These are phyloP conservation scores for Cepaea hortensis DNA, from an alignment of 2,888 invertebrate species.

Conservation along the genomic window DNA sequence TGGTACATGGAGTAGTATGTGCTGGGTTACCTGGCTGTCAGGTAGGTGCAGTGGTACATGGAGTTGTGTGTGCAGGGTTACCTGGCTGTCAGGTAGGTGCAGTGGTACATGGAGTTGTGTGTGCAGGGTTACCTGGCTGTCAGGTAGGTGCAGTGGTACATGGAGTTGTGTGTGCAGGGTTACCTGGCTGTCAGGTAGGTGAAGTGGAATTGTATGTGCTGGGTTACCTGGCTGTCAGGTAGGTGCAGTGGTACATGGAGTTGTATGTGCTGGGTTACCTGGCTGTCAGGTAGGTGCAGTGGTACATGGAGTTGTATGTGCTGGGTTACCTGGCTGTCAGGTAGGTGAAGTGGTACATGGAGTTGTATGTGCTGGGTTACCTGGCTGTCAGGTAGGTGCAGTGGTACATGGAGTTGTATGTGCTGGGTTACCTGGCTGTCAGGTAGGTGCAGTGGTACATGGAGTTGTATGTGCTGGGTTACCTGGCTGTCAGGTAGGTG, in stretches of 20 bases:
- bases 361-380: slow-evolving; percentile 97
- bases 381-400: slow-evolving; percentile 88
- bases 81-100: not conserved
- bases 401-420: no score
- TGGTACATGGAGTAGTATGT: slow-evolving; percentile 98
- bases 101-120: slow-evolving; percentile 98
- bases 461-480: no score
- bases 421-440: no score
- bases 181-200: slow-evolving; percentile 93
- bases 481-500: no score
- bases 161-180: slow-evolving; percentile 97
- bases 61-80: not conserved
- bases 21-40: slow-evolving; percentile 83
- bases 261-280: slow-evolving; percentile 83
- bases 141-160: slow-evolving; percentile 92
- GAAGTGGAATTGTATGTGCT: slow-evolving; percentile 85
- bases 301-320: not conserved
- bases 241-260: slow-evolving; percentile 92
- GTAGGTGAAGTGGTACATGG: slow-evolving; percentile 90
- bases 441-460: no score
- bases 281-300: not conserved
- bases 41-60: not conserved
- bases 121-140: slow-evolving; percentile 97
- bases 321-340: not conserved
- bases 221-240: slow-evolving; percentile 80